Percentiles rank a stretch among this genome's conserved stretches.
Evolutionary conservation across 2,888 invertebrate species (phyloP).

Genomic region (Zygothrica quintamaculata): DNA sequence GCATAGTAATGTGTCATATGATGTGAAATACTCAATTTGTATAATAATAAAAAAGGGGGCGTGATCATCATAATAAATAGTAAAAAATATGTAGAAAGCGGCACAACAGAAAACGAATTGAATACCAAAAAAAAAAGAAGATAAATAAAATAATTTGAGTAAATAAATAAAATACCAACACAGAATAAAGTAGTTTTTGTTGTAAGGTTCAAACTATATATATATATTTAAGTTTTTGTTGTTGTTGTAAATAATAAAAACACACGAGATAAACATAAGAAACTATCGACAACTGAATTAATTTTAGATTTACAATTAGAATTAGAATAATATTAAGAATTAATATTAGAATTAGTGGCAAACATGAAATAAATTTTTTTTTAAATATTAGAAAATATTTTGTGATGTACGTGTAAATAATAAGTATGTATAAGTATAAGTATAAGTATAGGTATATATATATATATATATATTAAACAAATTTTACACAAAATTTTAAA

Average conservation of each 20-base stretch:
- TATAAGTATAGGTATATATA: no score
- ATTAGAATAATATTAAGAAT: constrained; percentile 38
- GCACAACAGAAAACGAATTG: constrained; percentile 65
- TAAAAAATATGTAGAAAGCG: constrained; percentile 52
- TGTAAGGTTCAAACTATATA: constrained; percentile 69
- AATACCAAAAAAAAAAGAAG: constrained; percentile 55
- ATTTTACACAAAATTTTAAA: constrained; percentile 61
- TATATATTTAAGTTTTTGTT: no score
- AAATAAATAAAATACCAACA: constrained; percentile 69
- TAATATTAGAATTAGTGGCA: constrained; percentile 72
- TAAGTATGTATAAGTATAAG: constrained; percentile 13
- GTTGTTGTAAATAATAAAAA: constrained; percentile 52
- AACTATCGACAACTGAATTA: constrained; percentile 67
- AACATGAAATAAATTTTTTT: constrained; percentile 67
- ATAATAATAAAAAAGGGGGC: no score
- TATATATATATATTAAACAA: constrained; percentile 52
- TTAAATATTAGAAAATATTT: constrained; percentile 51
- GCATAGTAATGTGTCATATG: constrained; percentile 39
- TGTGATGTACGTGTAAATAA: constrained; percentile 53
- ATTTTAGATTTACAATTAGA: constrained; percentile 53
- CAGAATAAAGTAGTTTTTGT: constrained; percentile 66
- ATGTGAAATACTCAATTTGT: constrained; percentile 24
- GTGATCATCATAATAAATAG: constrained; percentile 27
- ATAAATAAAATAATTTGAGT: no score
- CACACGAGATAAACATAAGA: constrained; percentile 54